These are phyloP conservation scores for Girardinichthys multiradiatus DNA, from an alignment of 2,113 vertebrate species.

Conservation along the genomic window DNA sequence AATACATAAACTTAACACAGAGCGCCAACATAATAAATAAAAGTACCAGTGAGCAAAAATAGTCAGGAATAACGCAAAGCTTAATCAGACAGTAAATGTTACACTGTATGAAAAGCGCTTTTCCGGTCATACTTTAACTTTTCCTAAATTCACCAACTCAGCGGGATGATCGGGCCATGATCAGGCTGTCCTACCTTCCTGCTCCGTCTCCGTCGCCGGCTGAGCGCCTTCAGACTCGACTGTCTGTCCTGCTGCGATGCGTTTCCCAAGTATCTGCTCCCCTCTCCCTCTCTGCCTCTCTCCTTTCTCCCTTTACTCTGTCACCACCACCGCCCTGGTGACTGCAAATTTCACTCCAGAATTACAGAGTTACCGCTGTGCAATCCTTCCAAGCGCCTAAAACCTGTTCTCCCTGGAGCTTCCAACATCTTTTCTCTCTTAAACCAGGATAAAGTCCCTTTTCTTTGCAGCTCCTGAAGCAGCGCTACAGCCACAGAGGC, in stretches of 20 bases:
- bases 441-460: not conserved
- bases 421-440: not conserved
- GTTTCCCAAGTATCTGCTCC: slow-evolving; percentile 66
- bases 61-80: slow-evolving; percentile 37
- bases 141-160: slow-evolving; percentile 2
- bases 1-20: not conserved
- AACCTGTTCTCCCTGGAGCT: not conserved
- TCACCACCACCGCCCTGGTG: slow-evolving; percentile 46
- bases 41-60: slow-evolving; percentile 10
- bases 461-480: not conserved
- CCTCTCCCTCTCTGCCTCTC: slow-evolving; percentile 38
- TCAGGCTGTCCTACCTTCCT: slow-evolving; percentile 75
- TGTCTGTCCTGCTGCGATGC: slow-evolving; percentile 76
- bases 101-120: not conserved
- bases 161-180: slow-evolving; percentile 27
- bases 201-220: slow-evolving; percentile 74
- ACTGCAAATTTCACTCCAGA: slow-evolving; percentile 23
- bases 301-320: slow-evolving; percentile 34
- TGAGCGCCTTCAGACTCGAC: slow-evolving; percentile 70
- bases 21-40: not conserved
- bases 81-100: not conserved
- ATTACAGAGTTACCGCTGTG: slow-evolving; percentile 9
- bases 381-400: not conserved
- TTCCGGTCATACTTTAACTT: not conserved
- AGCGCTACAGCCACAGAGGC: not conserved